Conservation (phyloP, 2,888 invertebrate species). For the Nephrotoma appendiculata region DNA sequence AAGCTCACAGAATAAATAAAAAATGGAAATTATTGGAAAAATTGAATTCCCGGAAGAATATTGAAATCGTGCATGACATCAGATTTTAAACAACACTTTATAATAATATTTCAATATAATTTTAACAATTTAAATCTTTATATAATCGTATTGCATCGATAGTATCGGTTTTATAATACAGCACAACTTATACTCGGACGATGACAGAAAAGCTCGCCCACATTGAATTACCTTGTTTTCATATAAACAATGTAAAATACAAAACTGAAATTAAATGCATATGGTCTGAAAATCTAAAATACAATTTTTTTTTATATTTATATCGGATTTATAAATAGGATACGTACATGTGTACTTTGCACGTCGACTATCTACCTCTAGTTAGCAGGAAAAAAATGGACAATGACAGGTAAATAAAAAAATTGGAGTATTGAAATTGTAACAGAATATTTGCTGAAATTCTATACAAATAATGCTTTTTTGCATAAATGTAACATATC, state of each 20-base stretch:
- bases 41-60: background rate
- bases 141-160: no score
- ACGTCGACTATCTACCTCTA: background rate
- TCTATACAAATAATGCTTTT: background rate
- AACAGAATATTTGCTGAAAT: background rate
- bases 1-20: background rate
- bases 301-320: background rate
- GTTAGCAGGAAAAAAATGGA: background rate
- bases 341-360: background rate
- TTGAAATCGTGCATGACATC: background rate
- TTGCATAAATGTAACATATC: background rate
- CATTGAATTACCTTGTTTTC: background rate
- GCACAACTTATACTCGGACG: no score
- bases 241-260: background rate
- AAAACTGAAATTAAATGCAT: background rate
- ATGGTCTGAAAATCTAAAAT: background rate
- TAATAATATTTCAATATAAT: no score
- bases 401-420: background rate
- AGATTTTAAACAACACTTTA: no score
- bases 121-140: no score
- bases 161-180: no score
- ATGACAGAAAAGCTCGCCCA: background rate
- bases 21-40: no score
- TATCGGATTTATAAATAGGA: background rate
- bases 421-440: background rate